These are phyloP conservation scores for Anthonomus grandis DNA, from an alignment of 1,140 invertebrate species.

Conservation along the genomic window DNA sequence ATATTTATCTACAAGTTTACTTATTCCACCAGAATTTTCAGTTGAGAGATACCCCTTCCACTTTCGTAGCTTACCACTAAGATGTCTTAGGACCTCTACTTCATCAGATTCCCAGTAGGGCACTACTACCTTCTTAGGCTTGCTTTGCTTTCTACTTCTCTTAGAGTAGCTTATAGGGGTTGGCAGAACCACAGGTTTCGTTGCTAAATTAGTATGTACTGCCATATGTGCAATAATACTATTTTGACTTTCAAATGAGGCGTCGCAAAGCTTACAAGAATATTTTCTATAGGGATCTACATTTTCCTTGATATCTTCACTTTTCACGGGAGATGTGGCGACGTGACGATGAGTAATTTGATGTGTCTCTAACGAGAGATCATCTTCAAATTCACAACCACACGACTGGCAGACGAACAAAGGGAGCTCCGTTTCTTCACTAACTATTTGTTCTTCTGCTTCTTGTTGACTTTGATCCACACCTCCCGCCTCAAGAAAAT, in stretches of 20 bases:
- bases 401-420: slow-evolving; percentile 53
- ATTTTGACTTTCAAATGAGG: slow-evolving; percentile 46
- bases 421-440: slow-evolving; percentile 48
- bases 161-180: slow-evolving; percentile 32
- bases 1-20: slow-evolving; percentile 41
- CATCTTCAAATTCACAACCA: slow-evolving; percentile 55
- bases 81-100: slow-evolving; percentile 38
- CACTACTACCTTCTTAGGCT: slow-evolving; percentile 51
- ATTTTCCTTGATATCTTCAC: slow-evolving; percentile 44
- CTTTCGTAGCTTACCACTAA: slow-evolving; percentile 35
- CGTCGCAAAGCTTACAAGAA: slow-evolving; percentile 49
- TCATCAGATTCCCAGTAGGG: slow-evolving; percentile 40
- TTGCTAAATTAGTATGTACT: slow-evolving; percentile 45
- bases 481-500: slow-evolving; percentile 54
- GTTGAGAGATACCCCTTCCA: slow-evolving; percentile 30
- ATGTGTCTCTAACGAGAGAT: slow-evolving; percentile 51
- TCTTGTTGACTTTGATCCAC: slow-evolving; percentile 46
- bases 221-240: slow-evolving; percentile 54
- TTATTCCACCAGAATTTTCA: slow-evolving; percentile 18
- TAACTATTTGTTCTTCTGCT: slow-evolving; percentile 53
- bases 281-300: slow-evolving; percentile 46
- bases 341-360: slow-evolving; percentile 48
- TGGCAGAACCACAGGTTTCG: slow-evolving; percentile 31
- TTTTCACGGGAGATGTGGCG: slow-evolving; percentile 49
- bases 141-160: slow-evolving; percentile 51